Percentiles rank a stretch among this genome's conserved stretches.
Evolutionary conservation across 1,140 invertebrate genomes (phyloP).

Genomic region (Panonychus citri): DNA sequence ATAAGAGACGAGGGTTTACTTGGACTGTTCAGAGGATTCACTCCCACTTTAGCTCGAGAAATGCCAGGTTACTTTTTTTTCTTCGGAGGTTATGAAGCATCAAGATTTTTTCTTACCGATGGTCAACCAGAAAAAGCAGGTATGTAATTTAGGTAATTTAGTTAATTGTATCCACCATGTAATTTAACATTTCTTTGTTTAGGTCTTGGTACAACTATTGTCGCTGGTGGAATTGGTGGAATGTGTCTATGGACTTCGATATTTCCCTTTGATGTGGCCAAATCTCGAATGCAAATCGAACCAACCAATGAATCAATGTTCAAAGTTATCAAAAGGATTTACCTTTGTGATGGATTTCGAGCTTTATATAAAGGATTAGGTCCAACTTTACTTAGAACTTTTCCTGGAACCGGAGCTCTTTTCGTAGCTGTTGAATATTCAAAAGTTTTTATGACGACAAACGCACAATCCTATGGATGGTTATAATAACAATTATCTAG

Average conservation of each 20-base stretch:
- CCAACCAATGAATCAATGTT: slow-evolving; percentile 30
- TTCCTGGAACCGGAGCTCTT: slow-evolving; percentile 70
- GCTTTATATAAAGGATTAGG: slow-evolving; percentile 44
- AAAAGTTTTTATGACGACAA: slow-evolving; percentile 6
- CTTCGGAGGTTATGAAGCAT: slow-evolving; percentile 37
- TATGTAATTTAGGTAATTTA: not conserved
- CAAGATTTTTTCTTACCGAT: slow-evolving; percentile 37
- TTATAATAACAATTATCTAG: no score
- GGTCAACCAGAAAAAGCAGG: not conserved
- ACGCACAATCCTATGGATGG: not conserved
- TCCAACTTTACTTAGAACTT: slow-evolving; percentile 55
- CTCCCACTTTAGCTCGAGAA: slow-evolving; percentile 60
- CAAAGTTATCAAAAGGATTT: slow-evolving; percentile 43
- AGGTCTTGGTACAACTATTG: slow-evolving; percentile 30
- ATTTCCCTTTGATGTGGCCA: slow-evolving; percentile 72
- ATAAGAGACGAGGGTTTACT: slow-evolving; percentile 22
- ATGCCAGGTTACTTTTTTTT: slow-evolving; percentile 67
- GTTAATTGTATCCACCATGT: not conserved
- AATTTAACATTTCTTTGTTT: not conserved
- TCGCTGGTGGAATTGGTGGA: slow-evolving; percentile 60
- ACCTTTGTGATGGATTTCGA: slow-evolving; percentile 40
- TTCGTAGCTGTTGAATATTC: slow-evolving; percentile 60
- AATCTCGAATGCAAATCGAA: slow-evolving; percentile 64
- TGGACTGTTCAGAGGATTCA: slow-evolving; percentile 55
- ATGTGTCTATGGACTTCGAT: slow-evolving; percentile 54